Evolutionary conservation across 2,797 vertebrate genomes (phyloP), one percentile per base, ranked within the genome.

Genomic region (Gastrophryne carolinensis): DNA sequence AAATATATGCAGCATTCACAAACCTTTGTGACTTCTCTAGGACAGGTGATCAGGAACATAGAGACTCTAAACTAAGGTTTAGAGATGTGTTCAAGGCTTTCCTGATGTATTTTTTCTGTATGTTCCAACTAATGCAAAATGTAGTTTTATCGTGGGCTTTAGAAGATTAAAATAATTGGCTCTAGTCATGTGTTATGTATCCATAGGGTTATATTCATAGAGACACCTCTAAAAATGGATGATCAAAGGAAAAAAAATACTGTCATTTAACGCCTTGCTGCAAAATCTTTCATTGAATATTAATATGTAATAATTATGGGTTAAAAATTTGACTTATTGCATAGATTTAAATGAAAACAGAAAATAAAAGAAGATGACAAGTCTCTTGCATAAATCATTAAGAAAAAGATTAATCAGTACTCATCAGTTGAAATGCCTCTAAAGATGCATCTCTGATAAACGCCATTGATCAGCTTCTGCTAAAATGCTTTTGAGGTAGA

Each of bases 401-500:
- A 41, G 65, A 24, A 68, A 50, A 68, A 68, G 65, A 68, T 68
- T 17, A 68, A 56, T 56, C 19, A 17, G 49, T 37, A 6, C 49
- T 53, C 52, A 29, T 35, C 12, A 69, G 52, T 41, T 41, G 44
- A 72, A 49, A 39, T 52, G 60, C 34, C 60, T 53, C 71, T 73
- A 23, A 63, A 63, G 60, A 53, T 32, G 15, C 29, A 73, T 52
- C 49, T 53, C 58, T 53, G 58, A 73, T 73, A 73, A 73, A 73
- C 34, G 60, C 49, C 60, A 64, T 63, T 64, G 60, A 73, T 73
- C 35, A 64, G 60, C 47, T 56, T 53, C 37, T 63, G 60, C 35
- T 73, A 35, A 64, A 54, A 32, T 73, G 54, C 49, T 63, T 64
- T 73, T 64, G 49, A 73, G 61, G 49, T 54, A 61, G 64, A 64